Conservation (phyloP, 2,113 vertebrate species). For the Sceloporus undulatus region DNA sequence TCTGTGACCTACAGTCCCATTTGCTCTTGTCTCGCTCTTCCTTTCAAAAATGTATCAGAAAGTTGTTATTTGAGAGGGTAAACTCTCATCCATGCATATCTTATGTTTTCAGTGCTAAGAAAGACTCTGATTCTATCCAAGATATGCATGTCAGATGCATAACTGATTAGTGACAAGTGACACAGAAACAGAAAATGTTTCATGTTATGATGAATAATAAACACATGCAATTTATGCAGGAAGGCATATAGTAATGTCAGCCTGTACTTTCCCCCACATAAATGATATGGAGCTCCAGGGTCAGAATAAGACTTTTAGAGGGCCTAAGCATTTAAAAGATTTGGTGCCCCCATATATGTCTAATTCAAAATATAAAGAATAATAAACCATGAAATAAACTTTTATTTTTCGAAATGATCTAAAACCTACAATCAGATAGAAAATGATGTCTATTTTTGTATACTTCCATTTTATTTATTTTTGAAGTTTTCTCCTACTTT, state of each 20-base stretch:
- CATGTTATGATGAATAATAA: conserved; percentile 75
- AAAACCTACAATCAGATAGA: too few species aligned
- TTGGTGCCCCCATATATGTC: too few species aligned
- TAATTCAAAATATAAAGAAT: too few species aligned
- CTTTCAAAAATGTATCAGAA: conserved; percentile 73
- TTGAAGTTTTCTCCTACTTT: too few species aligned
- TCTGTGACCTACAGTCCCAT: conserved; percentile 73
- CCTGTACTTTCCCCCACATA: conserved; percentile 59
- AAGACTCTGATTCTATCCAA: conserved; percentile 73
- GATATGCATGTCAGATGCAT: conserved; percentile 77
- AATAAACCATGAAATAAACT: too few species aligned
- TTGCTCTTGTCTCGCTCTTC: conserved; percentile 65
- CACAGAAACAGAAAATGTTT: conserved; percentile 79
- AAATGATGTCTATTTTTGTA: too few species aligned
- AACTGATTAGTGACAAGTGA: conserved; percentile 82
- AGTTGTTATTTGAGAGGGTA: conserved; percentile 76
- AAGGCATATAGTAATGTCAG: conserved; percentile 55
- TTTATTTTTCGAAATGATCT: too few species aligned
- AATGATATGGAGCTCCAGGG: conserved; percentile 53
- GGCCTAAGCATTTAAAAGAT: too few species aligned
- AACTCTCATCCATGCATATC: conserved; percentile 78
- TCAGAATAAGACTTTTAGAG: too few species aligned
- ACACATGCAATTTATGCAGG: conserved; percentile 69
- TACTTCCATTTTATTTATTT: too few species aligned
- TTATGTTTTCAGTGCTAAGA: conserved; percentile 74